Conservation (phyloP, 2,113 vertebrate genomes). For the Electrona antarctica region DNA sequence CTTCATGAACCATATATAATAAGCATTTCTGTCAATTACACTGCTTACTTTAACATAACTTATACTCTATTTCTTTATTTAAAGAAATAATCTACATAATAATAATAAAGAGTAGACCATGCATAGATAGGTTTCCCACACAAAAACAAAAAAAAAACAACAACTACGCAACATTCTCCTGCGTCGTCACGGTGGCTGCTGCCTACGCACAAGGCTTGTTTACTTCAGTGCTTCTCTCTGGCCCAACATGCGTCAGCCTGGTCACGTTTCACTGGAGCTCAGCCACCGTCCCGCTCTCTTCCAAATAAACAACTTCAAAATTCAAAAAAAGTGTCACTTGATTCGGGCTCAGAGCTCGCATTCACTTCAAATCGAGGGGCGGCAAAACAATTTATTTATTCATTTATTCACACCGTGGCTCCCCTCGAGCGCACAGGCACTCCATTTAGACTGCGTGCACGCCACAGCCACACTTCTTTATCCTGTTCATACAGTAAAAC, state of each 20-base stretch:
- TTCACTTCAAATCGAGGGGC: too few relatives aligned
- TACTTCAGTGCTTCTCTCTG: conserved; percentile 52
- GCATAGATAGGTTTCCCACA: background rate
- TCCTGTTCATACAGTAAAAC: background rate
- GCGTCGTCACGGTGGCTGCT: conserved; percentile 47
- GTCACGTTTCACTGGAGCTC: conserved; percentile 63
- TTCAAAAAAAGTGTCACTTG: background rate
- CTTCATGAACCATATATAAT: conserved; percentile 14
- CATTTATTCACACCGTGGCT: too few relatives aligned
- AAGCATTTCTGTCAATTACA: background rate
- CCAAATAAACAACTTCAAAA: conserved; percentile 3
- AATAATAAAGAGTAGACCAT: too few relatives aligned
- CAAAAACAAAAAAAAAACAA: conserved; percentile 10
- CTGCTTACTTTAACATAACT: too few relatives aligned
- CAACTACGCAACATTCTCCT: conserved; percentile 35
- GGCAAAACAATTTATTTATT: too few relatives aligned
- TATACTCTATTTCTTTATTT: too few relatives aligned
- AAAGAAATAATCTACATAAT: too few relatives aligned
- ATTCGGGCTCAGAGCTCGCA: too few relatives aligned
- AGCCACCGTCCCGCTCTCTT: background rate
- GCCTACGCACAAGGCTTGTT: conserved; percentile 54
- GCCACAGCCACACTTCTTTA: background rate
- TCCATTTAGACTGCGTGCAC: background rate
- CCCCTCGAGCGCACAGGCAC: background rate
- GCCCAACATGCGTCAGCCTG: conserved; percentile 26